Percentiles rank a stretch among this genome's conserved stretches.
phyloP scores from a whole-genome alignment of 2,113 vertebrate genomes.

The Aleadryas rufinucha region DNA sequence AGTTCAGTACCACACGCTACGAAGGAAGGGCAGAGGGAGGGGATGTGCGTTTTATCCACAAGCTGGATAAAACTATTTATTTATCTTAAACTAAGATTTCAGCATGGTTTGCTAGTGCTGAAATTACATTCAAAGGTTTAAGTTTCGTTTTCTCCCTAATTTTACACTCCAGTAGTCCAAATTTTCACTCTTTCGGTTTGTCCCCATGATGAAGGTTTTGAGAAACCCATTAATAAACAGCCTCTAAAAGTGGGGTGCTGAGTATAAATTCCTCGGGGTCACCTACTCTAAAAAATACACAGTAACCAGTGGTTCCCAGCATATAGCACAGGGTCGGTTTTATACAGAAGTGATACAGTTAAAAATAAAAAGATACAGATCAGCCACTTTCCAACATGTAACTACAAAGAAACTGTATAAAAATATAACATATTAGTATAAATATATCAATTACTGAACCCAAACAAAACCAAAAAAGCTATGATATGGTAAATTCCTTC shows the following conservation, averaged over 20 bases:
- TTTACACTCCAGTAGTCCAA: not conserved
- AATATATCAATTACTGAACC: not conserved
- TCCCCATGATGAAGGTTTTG: not conserved
- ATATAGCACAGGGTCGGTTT: not conserved
- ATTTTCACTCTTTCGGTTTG: not conserved
- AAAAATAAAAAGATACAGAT: not conserved
- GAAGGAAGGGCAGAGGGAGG: not conserved
- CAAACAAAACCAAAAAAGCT: not conserved
- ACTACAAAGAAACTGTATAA: not conserved
- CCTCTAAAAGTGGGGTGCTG: not conserved
- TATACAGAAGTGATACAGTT: not conserved
- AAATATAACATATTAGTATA: not conserved
- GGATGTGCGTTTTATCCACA: not conserved
- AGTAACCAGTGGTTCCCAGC: not conserved
- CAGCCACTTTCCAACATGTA: not conserved
- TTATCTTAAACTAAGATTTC: not conserved
- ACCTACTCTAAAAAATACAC: not conserved
- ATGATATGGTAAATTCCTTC: not conserved
- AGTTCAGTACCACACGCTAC: accelerated
- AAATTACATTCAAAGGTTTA: not conserved
- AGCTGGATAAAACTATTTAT: not conserved
- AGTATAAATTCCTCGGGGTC: not conserved
- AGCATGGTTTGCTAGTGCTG: not conserved
- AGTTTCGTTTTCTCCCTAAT: not conserved
- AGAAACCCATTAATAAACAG: not conserved